Evolutionary conservation across 2,797 vertebrate genomes (phyloP).

Genomic region (Borostomias antarcticus): DNA sequence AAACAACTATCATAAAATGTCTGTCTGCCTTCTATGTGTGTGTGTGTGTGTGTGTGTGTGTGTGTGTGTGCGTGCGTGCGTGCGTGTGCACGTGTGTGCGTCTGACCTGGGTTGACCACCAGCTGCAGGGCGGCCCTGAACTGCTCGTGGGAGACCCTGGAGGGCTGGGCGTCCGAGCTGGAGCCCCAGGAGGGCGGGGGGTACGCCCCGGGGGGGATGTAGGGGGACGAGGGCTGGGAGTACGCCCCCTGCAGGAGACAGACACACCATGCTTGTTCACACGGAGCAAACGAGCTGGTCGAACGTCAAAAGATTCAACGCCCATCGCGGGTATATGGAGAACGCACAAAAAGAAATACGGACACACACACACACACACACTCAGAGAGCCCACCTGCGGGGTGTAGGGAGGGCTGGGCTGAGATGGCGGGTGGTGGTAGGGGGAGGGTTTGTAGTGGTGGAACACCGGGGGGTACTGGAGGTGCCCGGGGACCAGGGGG

Average conservation of each 20-base stretch:
- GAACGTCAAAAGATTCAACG: no score
- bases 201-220: constrained; percentile 88
- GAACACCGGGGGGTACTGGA: constrained; percentile 89
- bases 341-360: not conserved
- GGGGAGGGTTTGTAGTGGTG: constrained; percentile 90
- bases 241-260: constrained; percentile 90
- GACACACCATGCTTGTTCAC: no score
- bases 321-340: no score
- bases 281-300: no score
- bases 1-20: not conserved
- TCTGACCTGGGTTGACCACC: constrained; percentile 92
- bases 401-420: constrained; percentile 90
- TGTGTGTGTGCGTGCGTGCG: not conserved
- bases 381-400: constrained; percentile 66
- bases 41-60: not conserved
- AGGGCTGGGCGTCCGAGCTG: constrained; percentile 91
- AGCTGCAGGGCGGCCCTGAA: constrained; percentile 96
- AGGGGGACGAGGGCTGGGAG: constrained; percentile 89
- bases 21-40: not conserved
- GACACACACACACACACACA: not conserved
- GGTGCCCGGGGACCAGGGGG: constrained; percentile 81
- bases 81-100: not conserved
- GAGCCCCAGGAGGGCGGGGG: constrained; percentile 97
- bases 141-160: constrained; percentile 96
- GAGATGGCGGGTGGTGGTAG: constrained; percentile 86